phyloP scores from a whole-genome alignment of 2,888 invertebrate genomes.

The Melinaea menophilus region DNA sequence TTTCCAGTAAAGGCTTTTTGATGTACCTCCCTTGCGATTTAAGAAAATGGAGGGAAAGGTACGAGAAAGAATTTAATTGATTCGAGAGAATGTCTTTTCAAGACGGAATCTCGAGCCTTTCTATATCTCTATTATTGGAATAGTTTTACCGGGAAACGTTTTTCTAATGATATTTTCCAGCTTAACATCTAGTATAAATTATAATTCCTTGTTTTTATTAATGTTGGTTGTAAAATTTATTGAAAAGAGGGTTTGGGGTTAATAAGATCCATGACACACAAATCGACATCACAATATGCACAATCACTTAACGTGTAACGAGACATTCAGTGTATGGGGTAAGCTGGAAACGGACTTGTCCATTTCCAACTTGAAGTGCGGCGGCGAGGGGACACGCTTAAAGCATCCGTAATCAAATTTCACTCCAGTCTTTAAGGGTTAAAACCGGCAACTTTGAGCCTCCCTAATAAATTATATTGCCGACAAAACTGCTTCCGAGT shows the following conservation, averaged over 20 bases:
- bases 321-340: conserved; percentile 12
- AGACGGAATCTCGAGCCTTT: conserved; percentile 33
- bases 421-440: conserved; percentile 76
- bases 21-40: conserved; percentile 48
- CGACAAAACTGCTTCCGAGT: conserved; percentile 75
- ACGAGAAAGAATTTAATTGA: conserved; percentile 70
- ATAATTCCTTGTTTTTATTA: no score
- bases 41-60: conserved; percentile 61
- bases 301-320: conserved; percentile 12
- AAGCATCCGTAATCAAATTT: conserved; percentile 75
- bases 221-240: no score
- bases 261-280: neutral
- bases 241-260: neutral
- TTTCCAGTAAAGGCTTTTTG: conserved; percentile 55
- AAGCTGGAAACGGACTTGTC: conserved; percentile 51
- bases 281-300: neutral
- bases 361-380: conserved; percentile 65
- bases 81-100: conserved; percentile 53
- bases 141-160: conserved; percentile 28
- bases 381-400: conserved; percentile 66
- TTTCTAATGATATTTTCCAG: conserved; percentile 11
- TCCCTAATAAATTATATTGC: conserved; percentile 77
- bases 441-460: conserved; percentile 72
- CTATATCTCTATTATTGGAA: conserved; percentile 32
- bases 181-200: neutral